Evolutionary conservation across 2,797 vertebrate species (phyloP).

Genomic region (Alauda arvensis): DNA sequence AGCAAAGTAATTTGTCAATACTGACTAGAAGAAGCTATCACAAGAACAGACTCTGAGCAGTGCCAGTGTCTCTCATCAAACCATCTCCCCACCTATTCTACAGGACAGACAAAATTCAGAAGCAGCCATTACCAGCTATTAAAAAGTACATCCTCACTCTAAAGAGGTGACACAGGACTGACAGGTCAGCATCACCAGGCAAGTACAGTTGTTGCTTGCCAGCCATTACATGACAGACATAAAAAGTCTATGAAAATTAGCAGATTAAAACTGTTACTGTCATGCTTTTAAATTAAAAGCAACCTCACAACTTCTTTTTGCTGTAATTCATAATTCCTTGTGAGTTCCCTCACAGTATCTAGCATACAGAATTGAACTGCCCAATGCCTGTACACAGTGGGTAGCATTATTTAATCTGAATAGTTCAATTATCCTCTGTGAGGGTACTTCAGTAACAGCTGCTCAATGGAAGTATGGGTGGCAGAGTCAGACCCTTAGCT

Average conservation of each 20-base stretch:
- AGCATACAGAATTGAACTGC: not conserved
- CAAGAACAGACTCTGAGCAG: not conserved
- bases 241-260: not conserved
- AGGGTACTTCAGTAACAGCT: not conserved
- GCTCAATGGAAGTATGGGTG: not conserved
- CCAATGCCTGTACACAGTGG: not conserved
- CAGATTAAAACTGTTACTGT: not conserved
- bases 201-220: not conserved
- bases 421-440: not conserved
- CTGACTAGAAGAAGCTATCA: not conserved
- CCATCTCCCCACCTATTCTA: conserved; percentile 1
- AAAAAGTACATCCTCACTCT: conserved; percentile 7
- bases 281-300: not conserved
- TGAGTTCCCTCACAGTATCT: not conserved
- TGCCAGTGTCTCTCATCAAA: conserved; percentile 15
- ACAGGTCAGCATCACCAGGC: not conserved
- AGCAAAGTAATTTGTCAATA: conserved; percentile 13
- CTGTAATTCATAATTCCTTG: not conserved
- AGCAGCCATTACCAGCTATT: conserved; percentile 28
- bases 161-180: not conserved
- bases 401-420: conserved; percentile 11
- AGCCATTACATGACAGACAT: not conserved
- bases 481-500: conserved; percentile 9
- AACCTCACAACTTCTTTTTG: not conserved
- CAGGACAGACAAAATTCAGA: conserved; percentile 26